Evolutionary conservation across 2,888 invertebrate species (phyloP).

Genomic region (Apamea anceps): DNA sequence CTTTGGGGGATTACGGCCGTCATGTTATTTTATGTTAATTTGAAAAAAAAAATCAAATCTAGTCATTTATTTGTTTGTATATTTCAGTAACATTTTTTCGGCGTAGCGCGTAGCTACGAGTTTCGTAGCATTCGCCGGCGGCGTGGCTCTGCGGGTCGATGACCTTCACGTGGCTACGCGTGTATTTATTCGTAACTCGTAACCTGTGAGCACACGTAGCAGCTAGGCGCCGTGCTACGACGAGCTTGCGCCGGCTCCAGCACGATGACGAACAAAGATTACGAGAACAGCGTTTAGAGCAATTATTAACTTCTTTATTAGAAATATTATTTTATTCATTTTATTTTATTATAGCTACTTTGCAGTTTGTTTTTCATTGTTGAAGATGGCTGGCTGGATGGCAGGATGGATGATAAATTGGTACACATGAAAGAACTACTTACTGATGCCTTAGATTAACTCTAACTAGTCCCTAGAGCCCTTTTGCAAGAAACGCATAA

Average conservation of each 20-base stretch:
- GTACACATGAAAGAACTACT: no score
- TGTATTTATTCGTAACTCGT: not conserved
- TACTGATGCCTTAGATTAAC: no score
- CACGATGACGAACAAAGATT: not conserved
- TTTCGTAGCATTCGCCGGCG: slow-evolving; percentile 10
- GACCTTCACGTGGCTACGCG: slow-evolving; percentile 2
- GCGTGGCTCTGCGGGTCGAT: slow-evolving; percentile 7
- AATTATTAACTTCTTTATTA: no score
- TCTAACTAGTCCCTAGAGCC: no score
- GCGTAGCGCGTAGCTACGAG: slow-evolving; percentile 25
- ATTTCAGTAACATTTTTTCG: not conserved
- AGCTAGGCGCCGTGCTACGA: not conserved
- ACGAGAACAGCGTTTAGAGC: no score
- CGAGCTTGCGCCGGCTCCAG: not conserved
- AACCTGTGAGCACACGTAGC: not conserved
- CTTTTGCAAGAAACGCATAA: no score
- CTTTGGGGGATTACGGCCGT: not conserved
- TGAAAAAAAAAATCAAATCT: not conserved
- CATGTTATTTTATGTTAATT: not conserved
- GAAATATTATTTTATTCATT: no score
- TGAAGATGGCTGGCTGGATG: no score
- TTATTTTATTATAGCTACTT: no score
- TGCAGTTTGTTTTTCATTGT: no score
- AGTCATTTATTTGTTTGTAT: not conserved
- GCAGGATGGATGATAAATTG: no score